These are phyloP conservation scores for Setipinna tenuifilis DNA, from an alignment of 2,797 vertebrate genomes.

Conservation along the genomic window DNA sequence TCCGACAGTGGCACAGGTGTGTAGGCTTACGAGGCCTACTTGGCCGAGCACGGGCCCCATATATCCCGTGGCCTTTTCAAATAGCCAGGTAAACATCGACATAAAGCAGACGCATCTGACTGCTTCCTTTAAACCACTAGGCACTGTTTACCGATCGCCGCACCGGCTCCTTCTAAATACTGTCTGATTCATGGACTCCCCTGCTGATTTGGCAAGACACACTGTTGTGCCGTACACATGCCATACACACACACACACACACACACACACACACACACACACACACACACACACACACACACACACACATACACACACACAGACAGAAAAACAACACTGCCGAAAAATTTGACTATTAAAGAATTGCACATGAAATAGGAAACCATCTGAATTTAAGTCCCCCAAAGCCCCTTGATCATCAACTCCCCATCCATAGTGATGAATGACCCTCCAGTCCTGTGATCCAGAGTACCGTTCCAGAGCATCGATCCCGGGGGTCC, in stretches of 20 bases:
- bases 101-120: not conserved
- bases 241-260: not conserved
- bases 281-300: not conserved
- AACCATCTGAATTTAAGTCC: not conserved
- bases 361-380: not conserved
- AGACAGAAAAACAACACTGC: not conserved
- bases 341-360: not conserved
- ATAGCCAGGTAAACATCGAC: not conserved
- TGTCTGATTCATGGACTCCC: not conserved
- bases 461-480: not conserved
- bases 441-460: not conserved
- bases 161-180: not conserved
- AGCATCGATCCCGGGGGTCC: not conserved
- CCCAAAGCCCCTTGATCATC: not conserved
- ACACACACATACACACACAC: not conserved
- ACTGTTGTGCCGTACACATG: not conserved
- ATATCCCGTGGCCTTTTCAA: conserved; percentile 18
- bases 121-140: conserved; percentile 11
- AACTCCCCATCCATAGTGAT: not conserved
- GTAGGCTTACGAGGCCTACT: not conserved
- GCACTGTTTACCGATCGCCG: not conserved
- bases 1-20: not conserved
- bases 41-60: not conserved
- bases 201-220: conserved; percentile 10
- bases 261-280: not conserved